phyloP scores from a whole-genome alignment of 1,140 invertebrate species.

The Cheumatopsyche charites region DNA sequence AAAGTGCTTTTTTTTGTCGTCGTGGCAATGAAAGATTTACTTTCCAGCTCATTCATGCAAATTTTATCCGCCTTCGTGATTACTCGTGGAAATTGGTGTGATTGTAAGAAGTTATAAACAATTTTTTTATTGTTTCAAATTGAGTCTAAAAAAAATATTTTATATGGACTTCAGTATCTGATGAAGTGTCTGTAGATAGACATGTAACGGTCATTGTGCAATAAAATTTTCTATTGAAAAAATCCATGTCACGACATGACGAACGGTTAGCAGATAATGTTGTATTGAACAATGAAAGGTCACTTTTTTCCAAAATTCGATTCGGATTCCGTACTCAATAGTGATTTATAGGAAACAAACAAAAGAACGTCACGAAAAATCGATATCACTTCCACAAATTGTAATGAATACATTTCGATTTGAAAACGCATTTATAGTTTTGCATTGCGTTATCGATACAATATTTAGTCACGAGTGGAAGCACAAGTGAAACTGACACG shows the following conservation, averaged over 20 bases:
- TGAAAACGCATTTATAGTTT: no score
- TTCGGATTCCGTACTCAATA: conserved; percentile 8
- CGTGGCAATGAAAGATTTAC: no score
- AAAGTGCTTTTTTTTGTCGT: no score
- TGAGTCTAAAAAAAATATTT: no score
- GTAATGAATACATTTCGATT: no score
- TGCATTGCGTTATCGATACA: conserved; percentile 2
- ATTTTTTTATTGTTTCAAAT: neutral
- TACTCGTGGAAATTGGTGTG: conserved; percentile 37
- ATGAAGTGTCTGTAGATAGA: neutral
- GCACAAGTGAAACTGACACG: conserved; percentile 27
- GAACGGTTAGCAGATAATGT: neutral
- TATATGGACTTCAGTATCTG: no score
- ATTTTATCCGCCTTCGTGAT: conserved; percentile 30
- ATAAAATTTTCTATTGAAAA: conserved; percentile 21
- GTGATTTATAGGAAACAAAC: conserved; percentile 15
- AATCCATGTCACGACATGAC: neutral
- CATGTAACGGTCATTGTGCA: conserved; percentile 8
- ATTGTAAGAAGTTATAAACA: neutral
- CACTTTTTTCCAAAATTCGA: conserved; percentile 6
- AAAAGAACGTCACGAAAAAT: neutral
- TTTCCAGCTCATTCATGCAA: neutral
- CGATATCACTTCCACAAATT: neutral
- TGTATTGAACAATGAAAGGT: conserved; percentile 23
- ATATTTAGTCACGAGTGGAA: neutral